Base-by-base conservation (phyloP, 2,888 invertebrate species). In the Meiosimyza decipiens region DNA sequence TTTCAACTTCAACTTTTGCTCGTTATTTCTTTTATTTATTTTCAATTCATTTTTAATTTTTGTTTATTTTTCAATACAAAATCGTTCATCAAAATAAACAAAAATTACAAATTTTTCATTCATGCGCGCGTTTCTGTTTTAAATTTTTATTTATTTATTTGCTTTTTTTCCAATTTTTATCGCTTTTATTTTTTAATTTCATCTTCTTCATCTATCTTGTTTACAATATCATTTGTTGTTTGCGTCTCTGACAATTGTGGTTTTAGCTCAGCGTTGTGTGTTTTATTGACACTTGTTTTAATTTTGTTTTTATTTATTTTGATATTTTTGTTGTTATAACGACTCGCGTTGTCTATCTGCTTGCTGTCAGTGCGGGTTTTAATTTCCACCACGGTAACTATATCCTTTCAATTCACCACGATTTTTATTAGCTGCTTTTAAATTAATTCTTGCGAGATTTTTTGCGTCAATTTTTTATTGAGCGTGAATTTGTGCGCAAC, bases 21-120 rank as follows among this genome's bases (percentile, higher is more conserved):
- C 28, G 28, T 28, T 59, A 33, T n/a, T 28, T 51, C 57, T 12
- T 66, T 7, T 66, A 16, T 54, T 68, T 68, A 28, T 28, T 28
- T 28, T 28, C 28, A 28, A 22, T 33, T 18, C 6, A 57, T n/a
- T 59, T 40, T 40, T 67, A 72, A 52, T 55, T 55, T 64, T 11
- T 71, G 70, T 69, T 76, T 65, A 62, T 64, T 75, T 77, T 77
- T 77, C 78, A 78, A 74, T 40, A 54, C 16, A 15, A 54, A 54
- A 3, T 54, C 16, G 54, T 16, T 15, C 18, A 22, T 59, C n/a
- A 59, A 59, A 59, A 59, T 22, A n/a, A 54, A 54, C n/a, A n/a
- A 33, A 40, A 62, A 40, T 40, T 40, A 62, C 62, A 62, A 62
- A 12, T 62, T 62, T 33, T 40, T 40, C 40, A 40, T 40, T 40